Conservation (phyloP, 2,888 invertebrate genomes). For the Andrena bucephala region DNA sequence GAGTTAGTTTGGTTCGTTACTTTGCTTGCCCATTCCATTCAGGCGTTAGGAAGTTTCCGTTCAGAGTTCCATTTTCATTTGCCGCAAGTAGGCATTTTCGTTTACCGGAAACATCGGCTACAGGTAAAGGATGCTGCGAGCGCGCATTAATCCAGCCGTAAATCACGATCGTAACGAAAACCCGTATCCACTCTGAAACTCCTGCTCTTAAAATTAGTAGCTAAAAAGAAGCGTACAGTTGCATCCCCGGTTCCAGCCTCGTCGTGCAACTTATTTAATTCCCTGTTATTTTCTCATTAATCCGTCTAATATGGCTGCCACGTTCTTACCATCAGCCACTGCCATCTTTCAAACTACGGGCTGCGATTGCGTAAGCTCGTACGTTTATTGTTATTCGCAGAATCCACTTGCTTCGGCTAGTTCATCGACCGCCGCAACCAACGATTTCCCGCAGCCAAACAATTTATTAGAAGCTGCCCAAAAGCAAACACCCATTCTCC, state of each 20-base stretch:
- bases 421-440: neutral
- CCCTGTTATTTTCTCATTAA: constrained; percentile 60
- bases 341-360: constrained; percentile 17
- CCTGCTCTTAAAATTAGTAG: neutral
- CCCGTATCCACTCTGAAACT: neutral
- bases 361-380: constrained; percentile 32
- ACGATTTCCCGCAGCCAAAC: neutral
- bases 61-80: neutral
- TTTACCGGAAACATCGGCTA: neutral
- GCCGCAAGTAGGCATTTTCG: neutral
- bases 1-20: neutral
- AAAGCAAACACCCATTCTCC: no score
- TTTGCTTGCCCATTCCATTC: neutral
- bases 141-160: neutral
- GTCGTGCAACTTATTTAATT: constrained; percentile 23
- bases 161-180: neutral
- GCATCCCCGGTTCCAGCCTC: no score
- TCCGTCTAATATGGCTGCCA: constrained; percentile 39
- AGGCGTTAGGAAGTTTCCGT: neutral
- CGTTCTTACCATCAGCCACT: constrained; percentile 28
- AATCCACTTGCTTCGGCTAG: neutral
- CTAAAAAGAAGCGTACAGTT: no score
- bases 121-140: neutral
- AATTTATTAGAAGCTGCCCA: neutral
- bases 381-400: constrained; percentile 3